A percentile compares a stretch with the other conserved stretches of the same genome.
phyloP scores from a whole-genome alignment of 2,113 vertebrate genomes.

The Regulus satrapa region DNA sequence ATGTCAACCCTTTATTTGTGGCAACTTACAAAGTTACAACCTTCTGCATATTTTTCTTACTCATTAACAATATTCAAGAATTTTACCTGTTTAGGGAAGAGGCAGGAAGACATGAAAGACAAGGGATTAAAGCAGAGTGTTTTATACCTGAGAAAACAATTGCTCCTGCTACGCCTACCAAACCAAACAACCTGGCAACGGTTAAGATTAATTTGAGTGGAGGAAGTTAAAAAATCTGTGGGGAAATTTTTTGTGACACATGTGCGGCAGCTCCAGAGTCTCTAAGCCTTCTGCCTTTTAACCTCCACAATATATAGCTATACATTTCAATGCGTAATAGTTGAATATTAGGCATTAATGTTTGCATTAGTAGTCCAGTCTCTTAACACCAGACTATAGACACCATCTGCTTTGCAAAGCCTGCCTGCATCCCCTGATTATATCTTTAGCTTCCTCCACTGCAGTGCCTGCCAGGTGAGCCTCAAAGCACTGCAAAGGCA shows the following conservation, averaged over 20 bases:
- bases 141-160: background rate
- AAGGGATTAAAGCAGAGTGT: background rate
- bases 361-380: conserved; percentile 71
- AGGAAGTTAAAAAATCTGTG: background rate
- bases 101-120: background rate
- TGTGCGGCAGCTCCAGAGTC: background rate
- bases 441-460: conserved; percentile 74
- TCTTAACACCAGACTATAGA: conserved; percentile 70
- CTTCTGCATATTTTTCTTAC: background rate
- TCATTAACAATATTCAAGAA: background rate
- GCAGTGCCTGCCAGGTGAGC: conserved; percentile 81
- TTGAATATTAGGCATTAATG: conserved; percentile 64
- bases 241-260: background rate
- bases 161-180: background rate
- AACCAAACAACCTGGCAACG: background rate
- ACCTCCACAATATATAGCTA: background rate
- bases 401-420: conserved; percentile 78
- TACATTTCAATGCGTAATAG: conserved; percentile 26
- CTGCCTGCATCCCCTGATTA: conserved; percentile 76
- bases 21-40: background rate
- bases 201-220: background rate
- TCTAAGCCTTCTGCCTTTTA: background rate
- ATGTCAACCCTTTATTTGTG: background rate
- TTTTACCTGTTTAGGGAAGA: background rate
- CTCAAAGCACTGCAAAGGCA: conserved; percentile 72